Evolutionary conservation across 1,140 invertebrate species (phyloP), one percentile per base, ranked within the genome.

Genomic region (Drosophila seguyi): DNA sequence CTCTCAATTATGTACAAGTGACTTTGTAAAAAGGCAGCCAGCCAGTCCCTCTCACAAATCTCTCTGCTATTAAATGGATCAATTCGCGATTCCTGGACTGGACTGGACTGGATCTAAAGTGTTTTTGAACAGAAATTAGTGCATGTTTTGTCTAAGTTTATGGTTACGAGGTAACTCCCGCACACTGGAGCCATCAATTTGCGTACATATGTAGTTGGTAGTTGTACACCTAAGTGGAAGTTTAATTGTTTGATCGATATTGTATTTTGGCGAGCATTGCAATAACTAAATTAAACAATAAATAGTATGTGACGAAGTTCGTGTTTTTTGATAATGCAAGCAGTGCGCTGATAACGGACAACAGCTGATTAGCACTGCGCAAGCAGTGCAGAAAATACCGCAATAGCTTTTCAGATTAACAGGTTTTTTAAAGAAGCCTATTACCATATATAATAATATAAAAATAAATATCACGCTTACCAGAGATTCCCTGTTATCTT

Each of bases 1-100:
- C 78, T 55, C 52, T 79, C 61, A 71, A 78, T 76, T 82, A 84
- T 74, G 65, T 75, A 75, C 81, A 85, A 74, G 34, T 66, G 73
- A 66, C 36, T 79, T 81, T 75, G 45, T 67, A 79, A 63, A 55
- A 66, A 75, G 38, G 39, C 41, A 50, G 48, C 52, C 52, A 38
- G 52, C 14, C 34, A 38, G 52, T 55, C 20, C 52, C 52, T 63
- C 61, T 67, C 73, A 67, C 62, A 68, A 76, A 69, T 67, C 55
- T 53, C 62, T 59, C 48, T 55, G 42, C 53, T 77, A 56, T 13
- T 14, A 50, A 50, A 52, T 25, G 74, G 42, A 77, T 76, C 73
- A 68, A 67, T 76, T 67, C 42, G 62, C 25, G 53, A 75, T 52
- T 75, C 72, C 73, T 59, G 27, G 18, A 18, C 42, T 20, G 55